phyloP scores from a whole-genome alignment of 2,113 vertebrate genomes.

The Vombatus ursinus region DNA sequence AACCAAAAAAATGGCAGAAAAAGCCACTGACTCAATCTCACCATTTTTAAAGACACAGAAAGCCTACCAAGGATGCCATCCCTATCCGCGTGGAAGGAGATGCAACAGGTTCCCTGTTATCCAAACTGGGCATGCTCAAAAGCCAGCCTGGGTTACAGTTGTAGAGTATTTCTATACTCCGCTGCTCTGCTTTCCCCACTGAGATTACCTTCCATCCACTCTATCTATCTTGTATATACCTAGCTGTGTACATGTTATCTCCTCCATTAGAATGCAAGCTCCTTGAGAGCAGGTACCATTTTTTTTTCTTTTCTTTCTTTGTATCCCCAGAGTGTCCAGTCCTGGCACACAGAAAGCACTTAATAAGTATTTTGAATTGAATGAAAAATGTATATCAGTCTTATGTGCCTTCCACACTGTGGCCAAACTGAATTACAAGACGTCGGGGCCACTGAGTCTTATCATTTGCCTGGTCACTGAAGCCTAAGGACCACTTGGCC shows the following conservation, averaged over 20 bases:
- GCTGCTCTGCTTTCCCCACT: background rate
- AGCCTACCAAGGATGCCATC: background rate
- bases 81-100: background rate
- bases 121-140: background rate
- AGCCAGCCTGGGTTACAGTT: background rate
- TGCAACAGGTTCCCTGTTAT: background rate
- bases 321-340: background rate
- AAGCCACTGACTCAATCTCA: background rate
- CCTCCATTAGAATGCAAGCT: background rate
- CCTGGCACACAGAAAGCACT: background rate
- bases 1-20: background rate
- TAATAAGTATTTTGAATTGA: background rate
- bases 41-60: background rate
- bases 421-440: background rate
- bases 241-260: background rate
- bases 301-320: background rate
- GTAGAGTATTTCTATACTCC: too few species aligned
- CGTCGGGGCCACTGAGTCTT: background rate
- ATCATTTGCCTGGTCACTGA: background rate
- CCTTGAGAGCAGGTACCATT: background rate
- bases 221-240: background rate
- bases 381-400: background rate
- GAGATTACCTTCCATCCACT: background rate
- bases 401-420: background rate
- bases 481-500: background rate